Percentiles rank a stretch among this genome's conserved stretches.
phyloP scores from a whole-genome alignment of 2,113 vertebrate genomes.

The Martes martes region DNA sequence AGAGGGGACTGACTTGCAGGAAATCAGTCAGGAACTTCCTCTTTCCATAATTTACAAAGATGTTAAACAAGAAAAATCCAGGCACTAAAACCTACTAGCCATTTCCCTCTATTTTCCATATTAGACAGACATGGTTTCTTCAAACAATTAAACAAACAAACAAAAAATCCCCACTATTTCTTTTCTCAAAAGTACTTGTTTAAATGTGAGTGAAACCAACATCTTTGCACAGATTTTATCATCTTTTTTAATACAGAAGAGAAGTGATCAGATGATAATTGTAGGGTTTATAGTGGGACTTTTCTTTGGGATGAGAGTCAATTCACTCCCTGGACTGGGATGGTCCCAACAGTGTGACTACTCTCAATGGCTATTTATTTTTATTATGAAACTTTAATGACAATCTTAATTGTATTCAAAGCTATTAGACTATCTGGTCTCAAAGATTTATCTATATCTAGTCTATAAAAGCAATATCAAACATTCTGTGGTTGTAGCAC shows the following conservation, averaged over 20 bases:
- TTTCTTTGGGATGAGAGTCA: neutral
- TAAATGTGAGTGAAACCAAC: neutral
- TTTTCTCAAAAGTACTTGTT: neutral
- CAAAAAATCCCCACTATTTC: neutral
- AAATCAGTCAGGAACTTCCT: neutral
- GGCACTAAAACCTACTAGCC: neutral
- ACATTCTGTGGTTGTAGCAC: neutral
- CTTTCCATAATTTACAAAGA: neutral
- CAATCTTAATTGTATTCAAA: slow-evolving; percentile 1
- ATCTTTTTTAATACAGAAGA: neutral
- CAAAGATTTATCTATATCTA: slow-evolving; percentile 19
- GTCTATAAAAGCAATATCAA: neutral
- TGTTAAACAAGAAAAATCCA: neutral
- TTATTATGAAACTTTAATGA: neutral
- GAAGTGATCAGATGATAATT: neutral
- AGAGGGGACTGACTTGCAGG: neutral
- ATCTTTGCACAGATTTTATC: neutral
- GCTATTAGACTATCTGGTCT: neutral
- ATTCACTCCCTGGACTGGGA: neutral
- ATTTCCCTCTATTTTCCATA: neutral
- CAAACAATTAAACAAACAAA: neutral
- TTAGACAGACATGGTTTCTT: neutral
- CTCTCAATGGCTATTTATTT: neutral
- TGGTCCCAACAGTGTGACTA: neutral
- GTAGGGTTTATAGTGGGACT: neutral